Evolutionary conservation across 2,113 vertebrate genomes (phyloP).

Genomic region (Epinephelus fuscoguttatus): DNA sequence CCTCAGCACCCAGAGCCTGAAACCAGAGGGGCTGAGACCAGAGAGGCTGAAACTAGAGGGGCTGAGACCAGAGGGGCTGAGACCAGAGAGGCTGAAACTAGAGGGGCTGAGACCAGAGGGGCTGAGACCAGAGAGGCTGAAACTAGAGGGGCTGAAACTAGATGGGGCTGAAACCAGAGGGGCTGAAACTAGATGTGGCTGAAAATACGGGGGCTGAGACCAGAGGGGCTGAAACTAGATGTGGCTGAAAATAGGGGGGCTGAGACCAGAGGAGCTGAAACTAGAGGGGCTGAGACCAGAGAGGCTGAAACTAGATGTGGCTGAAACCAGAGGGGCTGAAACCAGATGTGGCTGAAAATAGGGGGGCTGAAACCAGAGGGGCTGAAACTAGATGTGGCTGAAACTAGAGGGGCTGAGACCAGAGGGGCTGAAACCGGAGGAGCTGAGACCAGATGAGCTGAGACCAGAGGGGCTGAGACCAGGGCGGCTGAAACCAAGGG

Average conservation of each 20-base stretch:
- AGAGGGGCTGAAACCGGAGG: background rate
- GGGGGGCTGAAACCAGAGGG: background rate
- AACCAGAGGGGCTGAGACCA: background rate
- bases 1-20: slow-evolving; percentile 75
- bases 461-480: too few species aligned
- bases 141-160: too few species aligned
- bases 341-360: background rate
- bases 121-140: background rate
- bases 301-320: background rate
- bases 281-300: background rate
- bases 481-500: too few species aligned
- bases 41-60: background rate
- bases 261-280: background rate
- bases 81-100: background rate
- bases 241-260: background rate
- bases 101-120: background rate
- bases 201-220: background rate
- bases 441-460: background rate
- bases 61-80: background rate
- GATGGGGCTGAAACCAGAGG: background rate
- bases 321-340: background rate
- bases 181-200: background rate
- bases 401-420: background rate
- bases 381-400: background rate
- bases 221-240: background rate